Evolutionary conservation across 2,888 invertebrate genomes (phyloP).

Genomic region (Anagyrus pseudococci): DNA sequence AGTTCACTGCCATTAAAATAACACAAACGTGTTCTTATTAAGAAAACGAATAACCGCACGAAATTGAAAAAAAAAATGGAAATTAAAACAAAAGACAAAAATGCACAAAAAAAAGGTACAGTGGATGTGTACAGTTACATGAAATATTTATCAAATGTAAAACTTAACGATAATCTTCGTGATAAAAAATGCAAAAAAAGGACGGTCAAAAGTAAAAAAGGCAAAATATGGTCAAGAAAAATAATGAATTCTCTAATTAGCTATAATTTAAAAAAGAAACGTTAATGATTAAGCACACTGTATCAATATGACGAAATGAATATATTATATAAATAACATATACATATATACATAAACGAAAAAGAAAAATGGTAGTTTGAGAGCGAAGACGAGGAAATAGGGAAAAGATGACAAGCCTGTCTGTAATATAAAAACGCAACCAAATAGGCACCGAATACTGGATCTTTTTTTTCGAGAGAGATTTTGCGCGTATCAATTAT

Average conservation of each 20-base stretch:
- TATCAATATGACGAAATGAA: constrained; percentile 51
- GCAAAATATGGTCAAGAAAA: not conserved
- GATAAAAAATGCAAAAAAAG: constrained; percentile 31
- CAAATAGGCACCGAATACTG: no score
- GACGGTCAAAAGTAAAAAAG: constrained; percentile 35
- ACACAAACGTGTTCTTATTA: not conserved
- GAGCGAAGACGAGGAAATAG: no score
- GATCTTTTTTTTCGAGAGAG: no score
- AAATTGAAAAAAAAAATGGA: constrained; percentile 31
- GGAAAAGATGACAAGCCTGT: no score
- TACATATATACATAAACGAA: constrained; percentile 21
- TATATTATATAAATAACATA: constrained; percentile 36
- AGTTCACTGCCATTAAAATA: constrained; percentile 55
- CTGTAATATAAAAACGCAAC: no score
- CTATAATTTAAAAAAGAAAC: constrained; percentile 47
- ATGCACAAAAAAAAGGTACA: constrained; percentile 29
- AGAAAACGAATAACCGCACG: not conserved
- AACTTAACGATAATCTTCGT: constrained; percentile 51
- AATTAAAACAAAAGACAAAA: constrained; percentile 16
- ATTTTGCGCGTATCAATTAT: not conserved
- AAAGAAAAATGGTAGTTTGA: no score
- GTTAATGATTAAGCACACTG: constrained; percentile 49
- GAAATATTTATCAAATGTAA: constrained; percentile 45
- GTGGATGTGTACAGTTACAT: constrained; percentile 56
- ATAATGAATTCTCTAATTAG: constrained; percentile 44